A percentile compares a stretch with the other conserved stretches of the same genome.
These are phyloP conservation scores for Xanthia icteritia DNA, from an alignment of 2,888 invertebrate species.

Conservation along the genomic window DNA sequence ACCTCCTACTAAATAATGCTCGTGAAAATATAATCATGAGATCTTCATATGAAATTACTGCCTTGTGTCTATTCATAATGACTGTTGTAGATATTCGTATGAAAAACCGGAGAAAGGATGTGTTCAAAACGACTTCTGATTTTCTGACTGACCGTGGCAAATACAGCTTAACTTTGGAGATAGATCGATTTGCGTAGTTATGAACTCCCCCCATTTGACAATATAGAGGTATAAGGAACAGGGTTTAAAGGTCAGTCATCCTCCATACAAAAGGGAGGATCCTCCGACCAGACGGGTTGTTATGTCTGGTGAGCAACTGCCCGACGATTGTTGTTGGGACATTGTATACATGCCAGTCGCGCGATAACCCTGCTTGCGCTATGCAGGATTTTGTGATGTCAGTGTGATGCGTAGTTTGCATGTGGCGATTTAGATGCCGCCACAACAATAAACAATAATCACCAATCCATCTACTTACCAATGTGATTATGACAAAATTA, in stretches of 20 bases:
- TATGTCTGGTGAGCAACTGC: too few species aligned
- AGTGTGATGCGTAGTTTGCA: too few species aligned
- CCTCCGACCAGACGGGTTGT: too few species aligned
- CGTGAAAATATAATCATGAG: background rate
- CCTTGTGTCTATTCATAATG: background rate
- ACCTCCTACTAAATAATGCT: too few species aligned
- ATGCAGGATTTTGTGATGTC: too few species aligned
- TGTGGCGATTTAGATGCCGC: too few species aligned
- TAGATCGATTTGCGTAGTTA: background rate
- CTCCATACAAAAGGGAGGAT: too few species aligned
- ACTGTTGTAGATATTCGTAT: background rate
- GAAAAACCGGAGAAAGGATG: background rate
- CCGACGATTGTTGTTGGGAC: too few species aligned
- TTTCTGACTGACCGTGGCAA: background rate
- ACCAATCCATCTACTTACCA: background rate
- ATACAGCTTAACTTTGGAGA: background rate
- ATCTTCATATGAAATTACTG: background rate
- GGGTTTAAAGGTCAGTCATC: too few species aligned
- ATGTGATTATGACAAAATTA: background rate
- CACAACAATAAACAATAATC: background rate
- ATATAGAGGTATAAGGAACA: too few species aligned
- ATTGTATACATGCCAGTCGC: too few species aligned
- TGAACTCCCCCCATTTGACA: background rate
- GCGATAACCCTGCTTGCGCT: too few species aligned
- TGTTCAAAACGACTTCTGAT: background rate